A percentile compares a stretch with the other conserved stretches of the same genome.
Evolutionary conservation across 2,888 invertebrate species (phyloP).

Genomic region (Acanthosepion lycidas): DNA sequence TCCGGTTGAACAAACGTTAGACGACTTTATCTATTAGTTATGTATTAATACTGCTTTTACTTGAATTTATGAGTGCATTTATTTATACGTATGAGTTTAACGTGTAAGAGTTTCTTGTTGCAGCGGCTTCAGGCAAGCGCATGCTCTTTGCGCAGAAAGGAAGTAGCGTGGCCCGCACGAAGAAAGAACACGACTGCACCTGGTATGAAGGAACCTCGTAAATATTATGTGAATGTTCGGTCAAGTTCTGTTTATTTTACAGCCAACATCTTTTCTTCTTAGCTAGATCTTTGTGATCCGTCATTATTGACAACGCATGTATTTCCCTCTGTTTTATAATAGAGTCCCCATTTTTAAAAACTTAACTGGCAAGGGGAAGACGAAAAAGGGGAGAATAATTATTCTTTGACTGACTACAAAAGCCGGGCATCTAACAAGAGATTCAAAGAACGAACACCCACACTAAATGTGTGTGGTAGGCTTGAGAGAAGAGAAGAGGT

Average conservation of each 20-base stretch:
- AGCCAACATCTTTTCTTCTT: neutral
- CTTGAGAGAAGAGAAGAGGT: neutral
- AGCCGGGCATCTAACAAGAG: conserved; percentile 15
- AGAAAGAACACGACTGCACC: neutral
- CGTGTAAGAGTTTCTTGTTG: neutral
- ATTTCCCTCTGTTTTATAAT: neutral
- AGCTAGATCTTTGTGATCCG: neutral
- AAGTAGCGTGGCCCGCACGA: neutral
- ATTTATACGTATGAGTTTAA: neutral
- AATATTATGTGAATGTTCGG: neutral
- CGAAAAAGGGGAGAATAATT: neutral
- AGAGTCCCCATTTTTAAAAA: neutral
- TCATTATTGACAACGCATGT: neutral
- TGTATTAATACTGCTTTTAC: neutral
- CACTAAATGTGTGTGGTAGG: neutral
- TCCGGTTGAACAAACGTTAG: neutral
- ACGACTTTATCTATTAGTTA: neutral
- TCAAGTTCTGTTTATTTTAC: neutral
- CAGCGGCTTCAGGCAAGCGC: neutral
- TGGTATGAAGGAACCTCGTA: neutral
- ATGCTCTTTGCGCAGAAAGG: conserved; percentile 8
- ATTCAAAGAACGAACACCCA: neutral
- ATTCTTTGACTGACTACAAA: neutral
- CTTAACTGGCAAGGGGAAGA: neutral
- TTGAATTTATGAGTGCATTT: neutral